These are phyloP conservation scores for Apeira syringaria DNA, from an alignment of 2,888 invertebrate species.

Conservation along the genomic window DNA sequence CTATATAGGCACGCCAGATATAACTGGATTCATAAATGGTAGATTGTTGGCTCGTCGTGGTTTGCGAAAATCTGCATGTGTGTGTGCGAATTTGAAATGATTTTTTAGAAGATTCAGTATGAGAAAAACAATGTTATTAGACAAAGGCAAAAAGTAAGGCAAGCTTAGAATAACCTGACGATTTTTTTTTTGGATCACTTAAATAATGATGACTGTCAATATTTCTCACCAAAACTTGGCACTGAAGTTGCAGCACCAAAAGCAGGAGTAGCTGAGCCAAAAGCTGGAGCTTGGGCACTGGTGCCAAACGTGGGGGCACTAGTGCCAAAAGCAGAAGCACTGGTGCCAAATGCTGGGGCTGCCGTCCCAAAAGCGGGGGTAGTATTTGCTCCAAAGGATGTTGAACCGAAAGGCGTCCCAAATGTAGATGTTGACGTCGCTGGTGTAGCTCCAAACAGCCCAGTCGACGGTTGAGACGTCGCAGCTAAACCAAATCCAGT, in stretches of 20 bases:
- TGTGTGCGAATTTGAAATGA: no score
- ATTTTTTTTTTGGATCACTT: no score
- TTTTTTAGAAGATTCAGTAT: no score
- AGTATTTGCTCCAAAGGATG: constrained; percentile 36
- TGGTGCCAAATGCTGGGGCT: constrained; percentile 49
- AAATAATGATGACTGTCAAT: no score
- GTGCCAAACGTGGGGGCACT: constrained; percentile 48
- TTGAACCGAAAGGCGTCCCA: constrained; percentile 41
- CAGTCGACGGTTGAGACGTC: constrained; percentile 57
- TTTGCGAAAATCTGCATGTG: no score
- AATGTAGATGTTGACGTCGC: constrained; percentile 46
- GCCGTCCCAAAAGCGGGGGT: constrained; percentile 31
- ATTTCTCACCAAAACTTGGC: constrained; percentile 37
- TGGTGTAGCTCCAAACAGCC: constrained; percentile 62
- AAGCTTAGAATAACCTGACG: no score
- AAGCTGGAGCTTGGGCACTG: constrained; percentile 48
- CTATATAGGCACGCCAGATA: no score
- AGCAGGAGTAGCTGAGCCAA: constrained; percentile 41
- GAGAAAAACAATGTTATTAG: no score
- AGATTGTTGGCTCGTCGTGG: no score
- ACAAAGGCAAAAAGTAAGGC: no score
- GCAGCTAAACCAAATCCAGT: constrained; percentile 60
- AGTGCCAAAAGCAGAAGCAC: constrained; percentile 31
- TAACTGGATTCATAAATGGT: no score
- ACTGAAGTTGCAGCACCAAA: constrained; percentile 36